A percentile compares a stretch with the other conserved stretches of the same genome.
Evolutionary conservation across 1,140 invertebrate species (phyloP).

Genomic region (Lamellibrachia luymesi): DNA sequence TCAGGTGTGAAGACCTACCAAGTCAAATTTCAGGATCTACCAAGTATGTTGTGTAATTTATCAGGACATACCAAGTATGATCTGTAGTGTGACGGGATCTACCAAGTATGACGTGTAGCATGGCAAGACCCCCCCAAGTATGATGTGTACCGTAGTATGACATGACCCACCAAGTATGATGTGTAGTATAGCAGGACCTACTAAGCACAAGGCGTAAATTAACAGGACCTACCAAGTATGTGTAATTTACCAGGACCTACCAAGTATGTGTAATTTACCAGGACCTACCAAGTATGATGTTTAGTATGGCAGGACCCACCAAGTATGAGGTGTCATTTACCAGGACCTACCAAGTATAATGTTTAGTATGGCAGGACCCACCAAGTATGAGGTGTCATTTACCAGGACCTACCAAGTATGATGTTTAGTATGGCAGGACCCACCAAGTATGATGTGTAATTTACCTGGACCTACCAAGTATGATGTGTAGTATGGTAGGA

Average conservation of each 20-base stretch:
- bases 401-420: constrained; percentile 64
- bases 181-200: not conserved
- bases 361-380: not conserved
- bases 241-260: constrained; percentile 60
- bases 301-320: too few relatives aligned
- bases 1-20: not conserved
- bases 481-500: not conserved
- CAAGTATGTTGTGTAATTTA: not conserved
- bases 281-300: constrained; percentile 44
- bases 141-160: not conserved
- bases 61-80: constrained; percentile 50
- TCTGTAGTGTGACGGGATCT: not conserved
- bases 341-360: not conserved
- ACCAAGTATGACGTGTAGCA: constrained; percentile 6
- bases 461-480: constrained; percentile 61
- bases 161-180: not conserved
- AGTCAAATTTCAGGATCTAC: not conserved
- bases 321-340: not conserved
- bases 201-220: not conserved
- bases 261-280: not conserved
- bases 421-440: constrained; percentile 65
- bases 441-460: constrained; percentile 78
- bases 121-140: not conserved
- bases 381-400: not conserved
- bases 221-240: constrained; percentile 65